Evolutionary conservation across 2,888 invertebrate genomes (phyloP).

Genomic region (Petrolisthes cinctipes): DNA sequence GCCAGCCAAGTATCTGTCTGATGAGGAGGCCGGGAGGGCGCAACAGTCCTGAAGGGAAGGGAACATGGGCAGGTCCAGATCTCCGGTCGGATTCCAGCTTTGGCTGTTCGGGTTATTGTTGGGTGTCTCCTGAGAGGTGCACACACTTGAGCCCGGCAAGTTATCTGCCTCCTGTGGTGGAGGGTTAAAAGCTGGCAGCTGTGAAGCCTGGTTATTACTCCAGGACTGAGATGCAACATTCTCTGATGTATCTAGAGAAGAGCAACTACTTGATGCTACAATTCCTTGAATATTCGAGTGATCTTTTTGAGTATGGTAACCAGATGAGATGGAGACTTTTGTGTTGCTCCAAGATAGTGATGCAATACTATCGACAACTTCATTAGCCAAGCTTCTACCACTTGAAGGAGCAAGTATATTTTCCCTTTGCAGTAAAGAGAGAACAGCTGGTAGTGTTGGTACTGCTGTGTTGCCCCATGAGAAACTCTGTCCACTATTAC

Average conservation of each 20-base stretch:
- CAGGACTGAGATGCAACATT: slow-evolving; percentile 42
- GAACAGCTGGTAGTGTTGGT: slow-evolving; percentile 45
- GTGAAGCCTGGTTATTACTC: slow-evolving; percentile 23
- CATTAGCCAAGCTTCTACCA: slow-evolving; percentile 33
- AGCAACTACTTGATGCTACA: slow-evolving; percentile 35
- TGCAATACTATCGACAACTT: slow-evolving; percentile 33
- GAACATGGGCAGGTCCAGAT: slow-evolving; percentile 47
- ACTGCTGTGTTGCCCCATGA: slow-evolving; percentile 50
- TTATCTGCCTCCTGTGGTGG: slow-evolving; percentile 35
- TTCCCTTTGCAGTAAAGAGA: slow-evolving; percentile 50
- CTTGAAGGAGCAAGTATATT: slow-evolving; percentile 31
- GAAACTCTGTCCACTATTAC: slow-evolving; percentile 47
- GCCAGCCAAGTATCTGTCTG: slow-evolving; percentile 34
- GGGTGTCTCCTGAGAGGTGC: slow-evolving; percentile 39
- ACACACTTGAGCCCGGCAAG: slow-evolving; percentile 42
- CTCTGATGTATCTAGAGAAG: slow-evolving; percentile 35
- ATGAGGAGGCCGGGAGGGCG: slow-evolving; percentile 36
- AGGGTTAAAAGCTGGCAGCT: slow-evolving; percentile 20
- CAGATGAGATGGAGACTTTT: slow-evolving; percentile 26
- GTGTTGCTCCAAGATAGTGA: slow-evolving; percentile 36
- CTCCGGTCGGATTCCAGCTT: slow-evolving; percentile 37
- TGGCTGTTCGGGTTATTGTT: not conserved
- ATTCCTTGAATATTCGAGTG: slow-evolving; percentile 13
- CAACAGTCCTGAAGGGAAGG: slow-evolving; percentile 40
- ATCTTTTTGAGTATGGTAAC: slow-evolving; percentile 21